Conservation (phyloP, 1,140 invertebrate genomes). For the Neuroterus valhalla region DNA sequence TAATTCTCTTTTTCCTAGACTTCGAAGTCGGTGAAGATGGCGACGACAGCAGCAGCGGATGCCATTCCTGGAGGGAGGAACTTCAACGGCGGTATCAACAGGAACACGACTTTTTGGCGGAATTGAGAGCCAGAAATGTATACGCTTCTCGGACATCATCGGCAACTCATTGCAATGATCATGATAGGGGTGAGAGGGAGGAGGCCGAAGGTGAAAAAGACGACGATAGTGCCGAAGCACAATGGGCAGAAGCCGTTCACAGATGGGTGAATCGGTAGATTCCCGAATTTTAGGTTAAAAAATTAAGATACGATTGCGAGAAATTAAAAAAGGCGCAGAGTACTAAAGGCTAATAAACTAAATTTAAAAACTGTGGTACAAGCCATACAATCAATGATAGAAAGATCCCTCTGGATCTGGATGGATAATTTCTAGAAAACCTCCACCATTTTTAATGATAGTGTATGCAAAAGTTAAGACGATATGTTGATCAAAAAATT, state of each 20-base stretch:
- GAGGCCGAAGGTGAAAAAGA: slow-evolving; percentile 74
- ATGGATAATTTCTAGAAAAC: too few species aligned
- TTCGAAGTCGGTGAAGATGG: slow-evolving; percentile 76
- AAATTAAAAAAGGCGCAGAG: not conserved
- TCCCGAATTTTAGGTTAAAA: not conserved
- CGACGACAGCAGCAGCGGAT: slow-evolving; percentile 75
- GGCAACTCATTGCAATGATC: slow-evolving; percentile 42
- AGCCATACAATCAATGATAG: too few species aligned
- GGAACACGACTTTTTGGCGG: slow-evolving; percentile 80
- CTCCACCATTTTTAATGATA: too few species aligned
- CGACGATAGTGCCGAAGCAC: slow-evolving; percentile 76
- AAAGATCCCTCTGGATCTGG: too few species aligned
- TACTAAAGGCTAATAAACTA: too few species aligned
- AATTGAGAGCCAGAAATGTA: slow-evolving; percentile 77
- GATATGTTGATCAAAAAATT: too few species aligned
- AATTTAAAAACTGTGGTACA: too few species aligned
- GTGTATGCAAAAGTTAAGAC: too few species aligned
- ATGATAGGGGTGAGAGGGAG: slow-evolving; percentile 68
- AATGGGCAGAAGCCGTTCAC: slow-evolving; percentile 82
- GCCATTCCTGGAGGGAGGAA: slow-evolving; percentile 79
- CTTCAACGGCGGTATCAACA: slow-evolving; percentile 79
- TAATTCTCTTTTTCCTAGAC: slow-evolving; percentile 62
- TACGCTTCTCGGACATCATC: slow-evolving; percentile 31
- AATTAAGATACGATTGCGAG: not conserved
- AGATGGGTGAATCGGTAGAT: slow-evolving; percentile 82